Base-by-base conservation (phyloP, 2,797 vertebrate species). In the Podargus strigoides region DNA sequence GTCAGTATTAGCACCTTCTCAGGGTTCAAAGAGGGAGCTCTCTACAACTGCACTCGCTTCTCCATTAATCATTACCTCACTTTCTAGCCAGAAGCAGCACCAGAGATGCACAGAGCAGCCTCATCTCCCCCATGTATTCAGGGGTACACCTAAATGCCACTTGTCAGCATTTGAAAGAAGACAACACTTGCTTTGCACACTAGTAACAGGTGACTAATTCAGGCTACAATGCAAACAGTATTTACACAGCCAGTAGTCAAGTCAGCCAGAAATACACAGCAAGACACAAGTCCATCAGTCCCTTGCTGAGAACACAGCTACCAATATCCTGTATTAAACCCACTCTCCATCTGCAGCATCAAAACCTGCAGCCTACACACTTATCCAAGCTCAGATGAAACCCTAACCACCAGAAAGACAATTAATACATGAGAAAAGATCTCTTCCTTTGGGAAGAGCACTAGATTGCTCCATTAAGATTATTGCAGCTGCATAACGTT, bases 351-450 rank as follows among this genome's bases (percentile, higher is more conserved):
- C 72, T 83, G 62, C n/a, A 7, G 50, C 90, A 89, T 72, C 91
- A 80, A 72, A 77, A 27, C 32, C 58, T 94, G 89, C 84, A 79
- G 83, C 90, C 88, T 10, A 1, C 17, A 42, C 83, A 79, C 41
- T 80, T 79, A 89, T 8, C n/a, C 32, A 84, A 95, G 64, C 94
- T 92, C 92, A 96, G 89, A 94, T 94, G 95, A 96, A 92, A 85
- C 91, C 87, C 24, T 92, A 94, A 89, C 81, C 82, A 70, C 92
- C n/a, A 90, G 89, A 69, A 97, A 91, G 85, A 89, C 87, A 95
- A 92, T 93, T 95, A 96, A 97, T 97, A 97, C 94, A 93, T 85
- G 93, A 96, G 89, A 83, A 93, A 96, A 96, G 76, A 89, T 95
- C 94, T 95, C 94, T 94, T 93, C 85, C 87, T 96, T 93, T 96